These are phyloP conservation scores for Callipepla californica DNA, from an alignment of 2,113 vertebrate species.

Conservation along the genomic window DNA sequence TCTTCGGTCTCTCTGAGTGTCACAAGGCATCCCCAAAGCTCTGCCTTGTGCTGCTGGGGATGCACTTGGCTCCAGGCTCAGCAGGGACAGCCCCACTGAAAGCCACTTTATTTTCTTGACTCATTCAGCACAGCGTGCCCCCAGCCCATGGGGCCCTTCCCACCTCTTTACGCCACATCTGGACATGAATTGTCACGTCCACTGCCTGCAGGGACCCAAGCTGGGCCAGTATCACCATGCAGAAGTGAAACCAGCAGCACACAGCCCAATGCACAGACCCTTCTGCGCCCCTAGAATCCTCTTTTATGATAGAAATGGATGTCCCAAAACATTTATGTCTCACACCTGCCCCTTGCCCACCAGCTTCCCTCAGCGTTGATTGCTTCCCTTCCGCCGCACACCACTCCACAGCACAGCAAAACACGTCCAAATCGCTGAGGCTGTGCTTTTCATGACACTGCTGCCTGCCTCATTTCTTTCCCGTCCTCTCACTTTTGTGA, in stretches of 20 bases:
- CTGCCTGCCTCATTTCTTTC: conserved; percentile 73
- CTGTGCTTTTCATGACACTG: conserved; percentile 66
- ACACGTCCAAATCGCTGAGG: conserved; percentile 58
- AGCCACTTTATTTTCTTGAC: neutral
- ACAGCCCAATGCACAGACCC: neutral
- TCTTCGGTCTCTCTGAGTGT: neutral
- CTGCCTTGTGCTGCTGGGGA: neutral
- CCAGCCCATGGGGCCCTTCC: neutral
- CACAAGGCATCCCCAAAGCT: neutral
- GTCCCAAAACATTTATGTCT: neutral
- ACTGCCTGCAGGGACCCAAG: too few relatives aligned
- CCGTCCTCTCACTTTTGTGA: conserved; percentile 76
- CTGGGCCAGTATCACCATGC: neutral
- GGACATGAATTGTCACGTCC: neutral
- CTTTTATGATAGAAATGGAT: neutral
- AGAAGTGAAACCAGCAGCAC: neutral
- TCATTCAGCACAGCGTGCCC: neutral
- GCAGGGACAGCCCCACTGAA: neutral
- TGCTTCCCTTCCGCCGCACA: neutral
- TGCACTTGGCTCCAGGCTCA: neutral
- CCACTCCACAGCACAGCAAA: conserved; percentile 23
- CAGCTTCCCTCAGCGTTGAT: neutral
- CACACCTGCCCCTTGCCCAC: accelerated
- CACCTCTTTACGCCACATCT: neutral
- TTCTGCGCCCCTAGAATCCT: neutral